A percentile compares a stretch with the other conserved stretches of the same genome.
phyloP scores from a whole-genome alignment of 2,797 vertebrate genomes.

The Otolemur crassicaudatus region DNA sequence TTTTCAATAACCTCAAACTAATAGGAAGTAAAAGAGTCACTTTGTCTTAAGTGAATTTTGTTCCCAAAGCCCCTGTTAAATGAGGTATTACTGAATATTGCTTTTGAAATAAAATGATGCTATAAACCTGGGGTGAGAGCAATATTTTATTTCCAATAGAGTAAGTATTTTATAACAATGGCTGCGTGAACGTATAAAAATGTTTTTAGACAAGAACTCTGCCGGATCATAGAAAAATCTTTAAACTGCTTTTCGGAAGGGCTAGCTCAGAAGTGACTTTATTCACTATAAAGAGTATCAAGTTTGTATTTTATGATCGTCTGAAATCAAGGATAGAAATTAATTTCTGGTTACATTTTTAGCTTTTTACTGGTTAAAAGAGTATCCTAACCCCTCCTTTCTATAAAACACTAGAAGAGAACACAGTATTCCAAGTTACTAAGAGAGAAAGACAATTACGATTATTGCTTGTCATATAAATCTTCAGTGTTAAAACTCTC shows the following conservation, averaged over 20 bases:
- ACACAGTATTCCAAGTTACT: neutral
- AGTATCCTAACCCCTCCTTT: neutral
- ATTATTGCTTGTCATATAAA: neutral
- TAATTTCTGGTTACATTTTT: neutral
- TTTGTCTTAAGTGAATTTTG: slow-evolving; percentile 58
- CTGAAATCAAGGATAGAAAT: neutral
- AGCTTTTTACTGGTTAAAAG: neutral
- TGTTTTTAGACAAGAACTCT: neutral
- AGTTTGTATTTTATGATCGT: neutral
- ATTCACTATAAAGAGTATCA: neutral
- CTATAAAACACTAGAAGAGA: neutral
- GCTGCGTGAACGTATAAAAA: slow-evolving; percentile 19
- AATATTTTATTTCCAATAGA: slow-evolving; percentile 45
- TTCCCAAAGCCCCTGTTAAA: slow-evolving; percentile 45
- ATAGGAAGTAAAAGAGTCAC: slow-evolving; percentile 8
- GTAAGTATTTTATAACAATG: slow-evolving; percentile 41
- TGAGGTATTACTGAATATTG: slow-evolving; percentile 50
- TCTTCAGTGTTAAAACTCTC: neutral
- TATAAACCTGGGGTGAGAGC: neutral
- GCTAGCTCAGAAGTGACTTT: neutral
- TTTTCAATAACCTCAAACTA: slow-evolving; percentile 37
- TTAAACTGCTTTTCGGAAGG: neutral
- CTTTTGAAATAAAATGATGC: slow-evolving; percentile 58
- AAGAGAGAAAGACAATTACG: neutral
- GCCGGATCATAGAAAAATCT: neutral